Conservation (phyloP, 2,888 invertebrate species). For the Biston stratarius region DNA sequence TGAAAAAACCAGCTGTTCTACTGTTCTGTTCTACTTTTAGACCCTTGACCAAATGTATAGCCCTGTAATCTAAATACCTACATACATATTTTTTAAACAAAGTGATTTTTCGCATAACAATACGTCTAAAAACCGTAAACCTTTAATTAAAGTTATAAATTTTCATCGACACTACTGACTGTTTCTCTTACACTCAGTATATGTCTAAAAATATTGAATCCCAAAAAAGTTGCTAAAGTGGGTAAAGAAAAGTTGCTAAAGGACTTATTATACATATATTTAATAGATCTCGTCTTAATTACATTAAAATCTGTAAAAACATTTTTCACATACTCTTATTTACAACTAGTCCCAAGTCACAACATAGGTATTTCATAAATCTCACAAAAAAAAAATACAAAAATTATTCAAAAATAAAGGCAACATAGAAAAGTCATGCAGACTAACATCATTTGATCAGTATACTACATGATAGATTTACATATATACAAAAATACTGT, state of each 20-base stretch:
- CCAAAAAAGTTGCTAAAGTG: no score
- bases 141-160: no score
- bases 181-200: no score
- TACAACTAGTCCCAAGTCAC: conserved; percentile 68
- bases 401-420: conserved; percentile 48
- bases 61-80: no score
- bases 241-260: conserved; percentile 50
- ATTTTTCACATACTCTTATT: conserved; percentile 64
- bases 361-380: conserved; percentile 64
- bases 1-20: no score
- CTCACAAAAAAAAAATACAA: conserved; percentile 61
- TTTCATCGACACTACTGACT: no score
- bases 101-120: no score
- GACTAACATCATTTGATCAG: conserved; percentile 52
- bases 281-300: conserved; percentile 80
- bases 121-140: no score
- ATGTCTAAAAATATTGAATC: no score
- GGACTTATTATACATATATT: conserved; percentile 73
- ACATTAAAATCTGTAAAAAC: conserved; percentile 73
- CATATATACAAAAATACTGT: conserved; percentile 55
- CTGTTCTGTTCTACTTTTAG: no score
- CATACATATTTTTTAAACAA: no score
- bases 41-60: no score
- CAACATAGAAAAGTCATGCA: conserved; percentile 37
- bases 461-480: conserved; percentile 51